Conservation (phyloP, 2,113 vertebrate genomes). For the Crotalus horridus region DNA sequence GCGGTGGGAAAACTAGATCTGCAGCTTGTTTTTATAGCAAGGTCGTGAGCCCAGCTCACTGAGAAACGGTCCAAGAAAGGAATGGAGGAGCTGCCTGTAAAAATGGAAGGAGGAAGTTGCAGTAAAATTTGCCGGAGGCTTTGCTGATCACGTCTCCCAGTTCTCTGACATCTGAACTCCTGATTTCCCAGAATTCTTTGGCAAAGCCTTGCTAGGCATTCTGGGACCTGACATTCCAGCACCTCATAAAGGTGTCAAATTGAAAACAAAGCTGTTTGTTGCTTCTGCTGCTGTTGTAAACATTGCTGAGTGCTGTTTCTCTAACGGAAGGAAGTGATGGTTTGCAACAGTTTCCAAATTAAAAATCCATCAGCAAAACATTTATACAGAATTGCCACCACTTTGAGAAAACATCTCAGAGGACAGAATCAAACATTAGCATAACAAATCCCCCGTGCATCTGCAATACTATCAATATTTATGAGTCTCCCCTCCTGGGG, state of each 20-base stretch:
- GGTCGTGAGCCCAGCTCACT: accelerated
- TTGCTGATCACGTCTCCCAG: not conserved
- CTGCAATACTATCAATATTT: not conserved
- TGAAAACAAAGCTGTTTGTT: not conserved
- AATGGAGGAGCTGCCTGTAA: not conserved
- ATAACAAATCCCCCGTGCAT: not conserved
- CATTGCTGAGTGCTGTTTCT: not conserved
- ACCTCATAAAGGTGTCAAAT: not conserved
- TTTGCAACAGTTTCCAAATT: not conserved
- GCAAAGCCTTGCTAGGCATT: not conserved
- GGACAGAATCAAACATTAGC: not conserved
- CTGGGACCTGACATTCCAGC: not conserved
- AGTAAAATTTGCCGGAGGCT: not conserved
- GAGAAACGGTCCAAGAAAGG: not conserved
- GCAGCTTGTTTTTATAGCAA: not conserved
- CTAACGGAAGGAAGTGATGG: not conserved
- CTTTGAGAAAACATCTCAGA: not conserved
- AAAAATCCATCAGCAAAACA: not conserved
- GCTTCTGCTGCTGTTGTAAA: not conserved
- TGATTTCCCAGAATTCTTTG: not conserved
- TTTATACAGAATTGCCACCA: not conserved
- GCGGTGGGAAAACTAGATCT: not conserved
- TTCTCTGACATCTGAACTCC: not conserved
- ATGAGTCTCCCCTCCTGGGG: too few species aligned
- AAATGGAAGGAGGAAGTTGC: not conserved